These are phyloP conservation scores for Phataginus tricuspis DNA, from an alignment of 2,797 vertebrate genomes.

Conservation along the genomic window DNA sequence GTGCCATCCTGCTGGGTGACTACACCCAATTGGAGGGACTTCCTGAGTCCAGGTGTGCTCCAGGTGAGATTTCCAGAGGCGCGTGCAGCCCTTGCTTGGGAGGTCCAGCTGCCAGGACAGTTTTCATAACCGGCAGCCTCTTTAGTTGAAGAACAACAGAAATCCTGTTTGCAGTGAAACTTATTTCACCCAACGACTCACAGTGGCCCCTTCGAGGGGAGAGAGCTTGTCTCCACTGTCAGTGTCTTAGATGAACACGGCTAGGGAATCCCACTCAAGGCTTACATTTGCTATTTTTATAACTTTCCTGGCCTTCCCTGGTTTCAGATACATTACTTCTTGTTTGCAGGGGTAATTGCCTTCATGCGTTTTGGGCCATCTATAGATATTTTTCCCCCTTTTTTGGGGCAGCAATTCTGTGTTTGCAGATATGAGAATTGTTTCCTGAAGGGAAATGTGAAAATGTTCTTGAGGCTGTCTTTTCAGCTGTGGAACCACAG, in stretches of 20 bases:
- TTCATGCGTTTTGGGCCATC: not conserved
- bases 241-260: not conserved
- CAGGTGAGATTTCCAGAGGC: not conserved
- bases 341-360: not conserved
- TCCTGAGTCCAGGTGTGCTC: not conserved
- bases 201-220: not conserved
- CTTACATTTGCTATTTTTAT: not conserved
- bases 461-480: not conserved
- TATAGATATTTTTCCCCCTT: not conserved
- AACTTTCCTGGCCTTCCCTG: not conserved
- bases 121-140: not conserved
- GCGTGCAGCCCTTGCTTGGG: fast-evolving
- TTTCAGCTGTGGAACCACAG: not conserved
- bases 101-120: fast-evolving
- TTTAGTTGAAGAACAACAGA: not conserved
- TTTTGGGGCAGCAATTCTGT: not conserved
- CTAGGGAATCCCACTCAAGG: not conserved
- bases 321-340: not conserved
- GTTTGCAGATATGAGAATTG: not conserved
- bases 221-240: not conserved
- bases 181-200: not conserved
- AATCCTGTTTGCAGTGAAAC: not conserved
- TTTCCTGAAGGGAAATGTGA: slow-evolving; percentile 15
- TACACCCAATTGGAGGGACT: not conserved
- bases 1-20: not conserved